A percentile compares a stretch with the other conserved stretches of the same genome.
Conservation (phyloP, 2,113 vertebrate genomes). For the Tricholaema leucomelas region DNA sequence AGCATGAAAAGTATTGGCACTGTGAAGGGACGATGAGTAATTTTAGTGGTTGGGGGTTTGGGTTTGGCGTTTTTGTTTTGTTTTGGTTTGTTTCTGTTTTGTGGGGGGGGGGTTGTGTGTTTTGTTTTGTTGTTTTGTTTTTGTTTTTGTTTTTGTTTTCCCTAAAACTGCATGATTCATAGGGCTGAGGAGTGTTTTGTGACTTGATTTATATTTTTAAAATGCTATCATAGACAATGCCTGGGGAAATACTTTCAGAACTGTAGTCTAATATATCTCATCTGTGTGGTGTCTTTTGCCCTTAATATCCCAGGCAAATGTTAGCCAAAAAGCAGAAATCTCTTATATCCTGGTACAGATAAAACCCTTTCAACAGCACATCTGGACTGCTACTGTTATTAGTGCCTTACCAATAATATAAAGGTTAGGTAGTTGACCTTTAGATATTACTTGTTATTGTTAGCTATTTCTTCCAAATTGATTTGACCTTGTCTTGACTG, state of each 20-base stretch:
- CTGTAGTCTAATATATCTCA: not conserved
- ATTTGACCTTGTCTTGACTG: conserved; percentile 1
- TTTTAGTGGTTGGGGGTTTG: not conserved
- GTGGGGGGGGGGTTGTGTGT: too few species aligned
- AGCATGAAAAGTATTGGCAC: not conserved
- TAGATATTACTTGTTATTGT: conserved; percentile 23
- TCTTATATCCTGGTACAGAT: not conserved
- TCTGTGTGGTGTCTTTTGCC: not conserved
- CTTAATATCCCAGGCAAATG: not conserved
- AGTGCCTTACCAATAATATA: not conserved
- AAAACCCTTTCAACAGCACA: not conserved
- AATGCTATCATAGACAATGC: not conserved
- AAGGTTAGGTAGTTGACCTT: conserved; percentile 14
- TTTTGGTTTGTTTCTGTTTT: too few species aligned
- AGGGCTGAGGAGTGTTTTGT: not conserved
- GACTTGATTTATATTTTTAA: not conserved
- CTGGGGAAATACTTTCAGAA: not conserved
- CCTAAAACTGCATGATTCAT: not conserved
- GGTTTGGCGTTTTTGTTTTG: not conserved
- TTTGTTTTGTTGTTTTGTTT: not conserved
- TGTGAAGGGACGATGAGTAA: not conserved
- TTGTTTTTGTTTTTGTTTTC: not conserved
- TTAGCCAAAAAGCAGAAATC: not conserved
- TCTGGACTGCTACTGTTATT: not conserved
- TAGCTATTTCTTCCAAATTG: conserved; percentile 34